A percentile compares a stretch with the other conserved stretches of the same genome.
Conservation (phyloP, 2,888 invertebrate species). For the Pogonocherus hispidulus region DNA sequence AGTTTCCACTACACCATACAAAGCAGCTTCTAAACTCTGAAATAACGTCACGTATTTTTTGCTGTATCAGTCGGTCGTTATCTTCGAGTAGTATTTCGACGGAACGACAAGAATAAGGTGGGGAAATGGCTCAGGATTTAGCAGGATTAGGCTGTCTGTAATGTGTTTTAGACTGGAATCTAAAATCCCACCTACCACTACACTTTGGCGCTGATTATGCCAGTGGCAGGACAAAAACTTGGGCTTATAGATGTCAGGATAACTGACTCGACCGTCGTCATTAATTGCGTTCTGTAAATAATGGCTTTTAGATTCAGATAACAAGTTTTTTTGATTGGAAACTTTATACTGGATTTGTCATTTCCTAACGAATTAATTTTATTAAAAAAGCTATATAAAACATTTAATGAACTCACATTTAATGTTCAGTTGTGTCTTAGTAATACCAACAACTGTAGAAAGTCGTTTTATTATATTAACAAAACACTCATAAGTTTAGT, state of each 20-base stretch:
- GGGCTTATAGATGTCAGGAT: neutral
- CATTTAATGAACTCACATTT: too few relatives aligned
- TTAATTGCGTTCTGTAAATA: neutral
- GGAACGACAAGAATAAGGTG: constrained; percentile 57
- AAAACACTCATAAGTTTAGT: too few relatives aligned
- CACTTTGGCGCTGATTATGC: constrained; percentile 26
- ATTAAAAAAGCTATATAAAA: neutral
- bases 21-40: constrained; percentile 4
- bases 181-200: constrained; percentile 42
- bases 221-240: constrained; percentile 23
- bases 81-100: constrained; percentile 41
- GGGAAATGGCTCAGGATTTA: constrained; percentile 55
- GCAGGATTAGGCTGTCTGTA: constrained; percentile 52
- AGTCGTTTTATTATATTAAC: too few relatives aligned
- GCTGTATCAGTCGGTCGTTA: constrained; percentile 40
- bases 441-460: too few relatives aligned
- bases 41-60: constrained; percentile 29
- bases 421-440: too few relatives aligned
- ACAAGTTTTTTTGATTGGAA: neutral
- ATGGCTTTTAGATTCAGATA: neutral
- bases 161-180: constrained; percentile 48
- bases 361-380: neutral
- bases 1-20: neutral
- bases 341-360: neutral
- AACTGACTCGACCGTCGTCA: constrained; percentile 3